Conservation (phyloP, 35 echinoderm and acorn worm species). For the Amphiura filiformis region DNA sequence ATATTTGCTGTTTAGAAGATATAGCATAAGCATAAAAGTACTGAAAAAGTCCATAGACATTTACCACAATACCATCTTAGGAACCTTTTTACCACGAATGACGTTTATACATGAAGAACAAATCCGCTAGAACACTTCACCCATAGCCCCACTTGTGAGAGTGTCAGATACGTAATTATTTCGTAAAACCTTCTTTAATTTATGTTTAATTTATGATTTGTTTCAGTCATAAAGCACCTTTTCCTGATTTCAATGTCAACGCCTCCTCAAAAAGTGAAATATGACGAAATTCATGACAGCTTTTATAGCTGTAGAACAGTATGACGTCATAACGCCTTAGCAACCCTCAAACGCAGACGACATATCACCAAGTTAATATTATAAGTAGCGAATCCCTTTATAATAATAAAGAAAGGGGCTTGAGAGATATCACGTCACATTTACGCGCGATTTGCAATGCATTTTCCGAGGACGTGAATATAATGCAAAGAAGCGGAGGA, state of each 20-base stretch:
- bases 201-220: no score
- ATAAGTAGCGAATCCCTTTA: background rate
- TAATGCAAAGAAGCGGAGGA: background rate
- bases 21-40: no score
- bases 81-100: no score
- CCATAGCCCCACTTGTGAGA: no score
- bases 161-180: no score
- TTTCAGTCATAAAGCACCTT: no score
- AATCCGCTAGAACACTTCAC: no score
- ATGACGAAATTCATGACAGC: constrained; percentile 2
- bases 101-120: no score
- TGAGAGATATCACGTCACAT: background rate
- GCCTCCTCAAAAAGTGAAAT: background rate
- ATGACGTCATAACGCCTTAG: constrained; percentile 11
- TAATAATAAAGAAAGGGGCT: background rate
- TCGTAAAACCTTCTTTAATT: no score
- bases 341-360: constrained; percentile 1
- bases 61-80: no score
- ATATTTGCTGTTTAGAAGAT: no score
- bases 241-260: background rate
- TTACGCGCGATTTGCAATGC: background rate
- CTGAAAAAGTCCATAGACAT: no score
- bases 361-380: background rate
- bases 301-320: background rate
- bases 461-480: background rate